Evolutionary conservation across 2,888 invertebrate species (phyloP), one percentile per base, ranked within the genome.

Genomic region (Dynastes tityus): DNA sequence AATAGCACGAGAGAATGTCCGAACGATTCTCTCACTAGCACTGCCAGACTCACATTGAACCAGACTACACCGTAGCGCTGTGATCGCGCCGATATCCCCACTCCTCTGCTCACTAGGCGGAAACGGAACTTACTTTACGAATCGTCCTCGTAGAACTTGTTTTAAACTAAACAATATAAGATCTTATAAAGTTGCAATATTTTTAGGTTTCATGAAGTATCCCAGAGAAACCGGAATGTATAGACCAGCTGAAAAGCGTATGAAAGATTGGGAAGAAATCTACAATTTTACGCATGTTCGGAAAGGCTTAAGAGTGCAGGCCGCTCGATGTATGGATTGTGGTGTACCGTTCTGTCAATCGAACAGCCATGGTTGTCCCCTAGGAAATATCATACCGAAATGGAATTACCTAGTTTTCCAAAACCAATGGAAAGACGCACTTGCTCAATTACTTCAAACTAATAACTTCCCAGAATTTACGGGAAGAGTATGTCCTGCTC

Each of bases 331-430:
- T 87, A 99, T 99, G 99, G 99, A 99, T 86, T 99, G 99, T 89
- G 99, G 99, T 32, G 98, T 99, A n/a, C 98, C 98, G 8, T 98
- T 98, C 91, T 99, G 99, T 87, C 97, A 97, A 87, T 96, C 96
- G 53, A 92, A 92, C 80, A 92, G 93, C 55, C 96, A 98, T 88
- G 99, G 99, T 68, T 99, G 99, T 87, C 99, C 99, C 0, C 92
- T 99, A 55, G 98, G 98, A 49, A 99, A 99, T 89, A 97, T 99
- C 83, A 98, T 99, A 83, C 99, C 99, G 76, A 98, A 98, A 90
- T 99, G 98, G 98, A 99, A 99, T 89, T 97, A 98, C 87, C 93
- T 99, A 27, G 92, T 99, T n/a, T 99, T 95, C 91, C 93, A 95
- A 86, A 95, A 94, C 70, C 95, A 98, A 86, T 99, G 99, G 99